A percentile compares a stretch with the other conserved stretches of the same genome.
Evolutionary conservation across 2,797 vertebrate genomes (phyloP).

Genomic region (Anolis apletophallus): DNA sequence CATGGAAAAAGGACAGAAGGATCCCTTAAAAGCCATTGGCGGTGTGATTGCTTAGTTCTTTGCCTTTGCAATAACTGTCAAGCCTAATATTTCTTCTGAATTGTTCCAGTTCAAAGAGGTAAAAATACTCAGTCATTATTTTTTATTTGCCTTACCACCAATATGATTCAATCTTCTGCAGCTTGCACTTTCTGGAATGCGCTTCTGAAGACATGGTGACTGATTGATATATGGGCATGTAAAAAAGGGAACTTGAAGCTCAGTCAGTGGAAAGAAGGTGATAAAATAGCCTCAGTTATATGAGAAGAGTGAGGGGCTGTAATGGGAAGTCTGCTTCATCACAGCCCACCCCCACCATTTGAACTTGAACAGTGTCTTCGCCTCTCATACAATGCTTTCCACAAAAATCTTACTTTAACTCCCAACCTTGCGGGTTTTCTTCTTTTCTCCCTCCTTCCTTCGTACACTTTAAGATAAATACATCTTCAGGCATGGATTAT

Average conservation of each 20-base stretch:
- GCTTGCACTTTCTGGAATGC: slow-evolving; percentile 50
- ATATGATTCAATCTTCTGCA: slow-evolving; percentile 47
- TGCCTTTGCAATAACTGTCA: slow-evolving; percentile 47
- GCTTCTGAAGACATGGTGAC: slow-evolving; percentile 54
- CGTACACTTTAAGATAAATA: neutral
- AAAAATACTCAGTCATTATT: slow-evolving; percentile 58
- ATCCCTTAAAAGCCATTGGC: slow-evolving; percentile 30
- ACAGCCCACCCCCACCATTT: neutral
- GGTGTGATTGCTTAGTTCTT: neutral
- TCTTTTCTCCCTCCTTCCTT: neutral
- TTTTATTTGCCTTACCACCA: slow-evolving; percentile 60
- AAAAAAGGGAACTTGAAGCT: slow-evolving; percentile 50
- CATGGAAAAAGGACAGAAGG: slow-evolving; percentile 2
- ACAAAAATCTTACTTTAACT: neutral
- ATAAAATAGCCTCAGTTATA: slow-evolving; percentile 58
- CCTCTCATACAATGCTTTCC: neutral
- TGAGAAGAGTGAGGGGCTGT: neutral
- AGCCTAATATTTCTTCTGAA: slow-evolving; percentile 41
- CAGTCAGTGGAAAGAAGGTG: slow-evolving; percentile 37
- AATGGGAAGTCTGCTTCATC: slow-evolving; percentile 11
- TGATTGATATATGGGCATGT: slow-evolving; percentile 61
- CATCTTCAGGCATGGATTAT: neutral
- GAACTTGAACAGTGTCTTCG: neutral
- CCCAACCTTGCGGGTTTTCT: neutral
- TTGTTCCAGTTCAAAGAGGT: slow-evolving; percentile 14